Conservation (phyloP, 1,140 invertebrate genomes). For the Leptoteleia sp. region DNA sequence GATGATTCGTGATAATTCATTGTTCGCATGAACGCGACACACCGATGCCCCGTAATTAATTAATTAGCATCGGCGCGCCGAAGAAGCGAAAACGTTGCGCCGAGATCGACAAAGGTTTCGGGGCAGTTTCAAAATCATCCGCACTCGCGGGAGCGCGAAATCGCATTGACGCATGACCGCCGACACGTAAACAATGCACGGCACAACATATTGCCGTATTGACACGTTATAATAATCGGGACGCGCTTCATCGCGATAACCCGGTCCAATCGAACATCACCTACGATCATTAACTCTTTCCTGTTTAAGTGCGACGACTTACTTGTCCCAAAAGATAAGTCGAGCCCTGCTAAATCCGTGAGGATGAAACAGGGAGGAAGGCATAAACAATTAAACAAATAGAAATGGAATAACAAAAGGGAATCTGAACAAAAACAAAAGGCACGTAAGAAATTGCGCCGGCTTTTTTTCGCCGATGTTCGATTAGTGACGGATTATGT, state of each 20-base stretch:
- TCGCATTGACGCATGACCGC: conserved; percentile 63
- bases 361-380: no score
- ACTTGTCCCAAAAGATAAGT: no score
- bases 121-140: conserved; percentile 61
- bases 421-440: no score
- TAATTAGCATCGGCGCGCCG: conserved; percentile 58
- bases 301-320: no score
- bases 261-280: conserved; percentile 12
- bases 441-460: no score
- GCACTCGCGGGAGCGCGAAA: conserved; percentile 59
- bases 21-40: conserved; percentile 52
- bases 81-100: conserved; percentile 59
- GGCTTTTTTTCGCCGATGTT: no score
- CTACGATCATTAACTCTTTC: conserved; percentile 15
- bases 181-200: conserved; percentile 64
- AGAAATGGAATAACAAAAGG: no score
- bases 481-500: conserved; percentile 80
- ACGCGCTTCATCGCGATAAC: conserved; percentile 3
- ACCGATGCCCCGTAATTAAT: conserved; percentile 56
- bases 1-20: conserved; percentile 60
- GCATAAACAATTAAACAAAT: no score
- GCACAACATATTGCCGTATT: conserved; percentile 47
- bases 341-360: no score
- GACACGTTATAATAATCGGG: conserved; percentile 50
- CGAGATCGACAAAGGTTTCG: conserved; percentile 61